A percentile compares a stretch with the other conserved stretches of the same genome.
These are phyloP conservation scores for Drosophila sechellia DNA, from an alignment of 1,140 invertebrate genomes.

Conservation along the genomic window DNA sequence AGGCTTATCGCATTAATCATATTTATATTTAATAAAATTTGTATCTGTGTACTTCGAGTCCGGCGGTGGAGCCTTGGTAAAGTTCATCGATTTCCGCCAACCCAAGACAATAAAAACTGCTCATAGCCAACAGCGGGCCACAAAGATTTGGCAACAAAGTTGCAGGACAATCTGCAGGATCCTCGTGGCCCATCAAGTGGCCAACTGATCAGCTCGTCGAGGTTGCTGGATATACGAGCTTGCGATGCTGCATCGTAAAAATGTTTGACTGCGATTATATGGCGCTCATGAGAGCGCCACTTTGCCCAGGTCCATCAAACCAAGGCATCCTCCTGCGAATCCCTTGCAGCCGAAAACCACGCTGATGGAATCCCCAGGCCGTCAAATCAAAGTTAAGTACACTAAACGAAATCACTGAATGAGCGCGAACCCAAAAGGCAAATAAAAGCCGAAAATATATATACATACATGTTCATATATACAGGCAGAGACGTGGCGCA, in stretches of 20 bases:
- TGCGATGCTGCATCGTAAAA: constrained; percentile 64
- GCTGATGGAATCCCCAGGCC: constrained; percentile 22
- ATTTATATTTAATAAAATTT: no score
- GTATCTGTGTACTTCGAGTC: background rate
- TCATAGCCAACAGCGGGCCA: constrained; percentile 60
- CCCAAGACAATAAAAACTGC: constrained; percentile 75
- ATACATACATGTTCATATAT: background rate
- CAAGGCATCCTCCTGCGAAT: background rate
- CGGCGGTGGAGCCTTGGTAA: constrained; percentile 40
- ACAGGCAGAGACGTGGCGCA: constrained; percentile 10
- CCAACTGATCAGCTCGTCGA: constrained; percentile 36
- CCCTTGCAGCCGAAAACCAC: background rate
- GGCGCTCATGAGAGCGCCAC: constrained; percentile 79
- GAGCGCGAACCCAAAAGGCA: constrained; percentile 4
- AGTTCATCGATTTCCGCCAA: constrained; percentile 78
- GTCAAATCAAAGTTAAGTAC: background rate
- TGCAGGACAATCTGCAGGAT: constrained; percentile 52
- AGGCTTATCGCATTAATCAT: no score
- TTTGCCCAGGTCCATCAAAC: constrained; percentile 50
- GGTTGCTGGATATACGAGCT: constrained; percentile 5
- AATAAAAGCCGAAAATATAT: constrained; percentile 9
- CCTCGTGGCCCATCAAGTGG: constrained; percentile 27
- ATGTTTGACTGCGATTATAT: constrained; percentile 81
- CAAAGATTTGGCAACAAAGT: constrained; percentile 67
- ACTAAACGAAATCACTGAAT: constrained; percentile 45